phyloP scores from a whole-genome alignment of 2,113 vertebrate species.

The Malaclemys terrapin region DNA sequence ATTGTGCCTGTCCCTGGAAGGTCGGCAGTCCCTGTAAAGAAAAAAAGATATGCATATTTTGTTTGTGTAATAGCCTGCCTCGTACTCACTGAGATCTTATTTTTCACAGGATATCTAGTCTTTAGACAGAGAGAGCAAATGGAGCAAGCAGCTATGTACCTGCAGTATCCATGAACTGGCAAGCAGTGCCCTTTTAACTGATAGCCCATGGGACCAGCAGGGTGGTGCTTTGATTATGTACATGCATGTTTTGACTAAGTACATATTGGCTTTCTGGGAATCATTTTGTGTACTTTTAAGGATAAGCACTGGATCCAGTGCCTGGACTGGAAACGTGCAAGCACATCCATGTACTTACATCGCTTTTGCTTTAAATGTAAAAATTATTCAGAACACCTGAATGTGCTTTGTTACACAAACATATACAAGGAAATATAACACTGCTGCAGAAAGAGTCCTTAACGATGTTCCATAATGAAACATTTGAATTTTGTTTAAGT shows the following conservation, averaged over 20 bases:
- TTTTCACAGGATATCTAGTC: background rate
- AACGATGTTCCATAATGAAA: slow-evolving; percentile 28
- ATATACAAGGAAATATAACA: background rate
- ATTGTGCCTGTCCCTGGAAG: background rate
- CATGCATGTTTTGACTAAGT: background rate
- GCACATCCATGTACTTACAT: background rate
- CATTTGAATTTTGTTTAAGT: slow-evolving; percentile 11
- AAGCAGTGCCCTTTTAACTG: background rate
- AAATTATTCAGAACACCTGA: background rate
- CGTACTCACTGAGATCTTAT: background rate
- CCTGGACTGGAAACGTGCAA: background rate
- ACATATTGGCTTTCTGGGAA: background rate
- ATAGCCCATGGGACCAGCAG: background rate
- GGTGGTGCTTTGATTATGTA: background rate
- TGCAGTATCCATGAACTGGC: background rate
- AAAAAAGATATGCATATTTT: background rate
- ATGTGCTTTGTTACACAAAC: background rate
- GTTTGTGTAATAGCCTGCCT: background rate
- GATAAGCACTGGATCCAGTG: no score
- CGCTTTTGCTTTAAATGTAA: background rate
- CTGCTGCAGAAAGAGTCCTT: background rate
- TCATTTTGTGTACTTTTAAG: background rate
- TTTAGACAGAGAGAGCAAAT: background rate
- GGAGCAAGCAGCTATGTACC: background rate
- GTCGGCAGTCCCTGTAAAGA: background rate